Evolutionary conservation across 2,113 vertebrate genomes (phyloP).

Genomic region (Actinemys pallida): DNA sequence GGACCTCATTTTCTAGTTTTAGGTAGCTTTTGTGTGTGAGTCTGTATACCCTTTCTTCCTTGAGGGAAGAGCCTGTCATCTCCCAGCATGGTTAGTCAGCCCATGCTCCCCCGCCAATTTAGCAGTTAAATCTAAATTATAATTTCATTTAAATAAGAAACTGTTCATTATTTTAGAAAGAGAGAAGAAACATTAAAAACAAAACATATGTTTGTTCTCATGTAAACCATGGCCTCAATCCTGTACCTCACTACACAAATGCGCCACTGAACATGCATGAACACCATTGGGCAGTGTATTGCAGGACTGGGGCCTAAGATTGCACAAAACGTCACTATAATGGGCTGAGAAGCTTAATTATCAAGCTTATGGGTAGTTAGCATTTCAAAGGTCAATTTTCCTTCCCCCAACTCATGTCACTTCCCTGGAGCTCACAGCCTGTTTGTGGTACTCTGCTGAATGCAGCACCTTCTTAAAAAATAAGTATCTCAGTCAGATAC

Average conservation of each 20-base stretch:
- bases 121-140: neutral
- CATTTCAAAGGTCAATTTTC: neutral
- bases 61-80: neutral
- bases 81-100: neutral
- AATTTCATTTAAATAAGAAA: neutral
- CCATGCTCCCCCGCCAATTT: neutral
- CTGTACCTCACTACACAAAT: neutral
- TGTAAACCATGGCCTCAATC: neutral
- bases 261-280: neutral
- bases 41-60: conserved; percentile 4
- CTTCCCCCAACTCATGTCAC: too few relatives aligned
- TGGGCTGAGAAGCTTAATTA: neutral
- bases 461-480: neutral
- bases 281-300: neutral
- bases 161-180: neutral
- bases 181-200: too few relatives aligned
- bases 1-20: neutral
- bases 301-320: neutral
- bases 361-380: neutral
- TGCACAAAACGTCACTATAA: neutral
- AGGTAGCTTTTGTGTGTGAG: neutral
- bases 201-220: neutral
- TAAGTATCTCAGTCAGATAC: neutral
- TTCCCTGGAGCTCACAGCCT: neutral
- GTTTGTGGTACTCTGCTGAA: neutral